These are phyloP conservation scores for Toxotes lorentzi DNA, from an alignment of 2,797 vertebrate species.

Conservation along the genomic window DNA sequence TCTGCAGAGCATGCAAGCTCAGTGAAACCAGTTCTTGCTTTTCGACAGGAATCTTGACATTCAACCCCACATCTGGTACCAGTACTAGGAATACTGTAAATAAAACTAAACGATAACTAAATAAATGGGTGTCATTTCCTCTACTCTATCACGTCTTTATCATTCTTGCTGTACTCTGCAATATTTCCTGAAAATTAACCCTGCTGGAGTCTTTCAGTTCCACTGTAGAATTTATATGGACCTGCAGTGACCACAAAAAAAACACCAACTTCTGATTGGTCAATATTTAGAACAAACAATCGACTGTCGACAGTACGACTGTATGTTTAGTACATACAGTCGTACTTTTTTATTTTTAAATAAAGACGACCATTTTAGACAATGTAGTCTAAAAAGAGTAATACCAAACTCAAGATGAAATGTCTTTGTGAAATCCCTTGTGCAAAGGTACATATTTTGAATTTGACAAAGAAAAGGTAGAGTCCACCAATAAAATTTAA, in stretches of 20 bases:
- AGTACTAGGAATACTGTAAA: neutral
- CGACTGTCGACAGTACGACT: no score
- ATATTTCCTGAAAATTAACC: neutral
- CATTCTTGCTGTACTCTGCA: neutral
- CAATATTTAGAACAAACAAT: no score
- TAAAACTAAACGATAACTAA: neutral
- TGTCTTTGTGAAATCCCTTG: neutral
- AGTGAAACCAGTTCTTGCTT: constrained; percentile 12
- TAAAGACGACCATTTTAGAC: neutral
- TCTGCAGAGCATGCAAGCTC: constrained; percentile 30
- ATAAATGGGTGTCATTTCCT: neutral
- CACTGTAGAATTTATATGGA: neutral
- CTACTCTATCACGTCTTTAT: neutral
- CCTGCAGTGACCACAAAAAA: no score
- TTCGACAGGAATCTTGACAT: constrained; percentile 13
- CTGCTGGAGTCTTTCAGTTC: neutral
- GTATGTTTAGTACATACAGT: no score
- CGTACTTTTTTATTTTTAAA: no score
- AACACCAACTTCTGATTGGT: no score
- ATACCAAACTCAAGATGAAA: neutral
- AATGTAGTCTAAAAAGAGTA: neutral
- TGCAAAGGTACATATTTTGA: neutral
- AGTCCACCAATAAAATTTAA: neutral
- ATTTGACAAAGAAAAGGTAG: neutral
- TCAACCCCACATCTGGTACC: neutral